phyloP scores from a whole-genome alignment of 2,888 invertebrate genomes.

The Scaptodrosophila latifasciaeformis region DNA sequence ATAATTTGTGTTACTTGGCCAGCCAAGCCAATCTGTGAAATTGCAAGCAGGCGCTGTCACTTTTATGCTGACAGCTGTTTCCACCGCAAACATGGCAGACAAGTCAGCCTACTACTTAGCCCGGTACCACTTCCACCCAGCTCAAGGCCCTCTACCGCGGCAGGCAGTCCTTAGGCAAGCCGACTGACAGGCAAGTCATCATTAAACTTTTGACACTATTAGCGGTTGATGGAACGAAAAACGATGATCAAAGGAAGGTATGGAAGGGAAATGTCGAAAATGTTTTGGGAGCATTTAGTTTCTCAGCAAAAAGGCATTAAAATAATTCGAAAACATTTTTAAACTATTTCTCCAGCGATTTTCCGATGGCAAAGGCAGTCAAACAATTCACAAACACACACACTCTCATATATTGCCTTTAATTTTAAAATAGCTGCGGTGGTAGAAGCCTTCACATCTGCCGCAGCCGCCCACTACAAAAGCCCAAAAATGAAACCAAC shows the following conservation, averaged over 20 bases:
- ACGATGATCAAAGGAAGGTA: too few relatives aligned
- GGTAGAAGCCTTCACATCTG: too few relatives aligned
- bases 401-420: constrained; percentile 3
- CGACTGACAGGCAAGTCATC: constrained; percentile 15
- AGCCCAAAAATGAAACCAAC: too few relatives aligned
- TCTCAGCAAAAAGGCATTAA: constrained; percentile 1
- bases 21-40: too few relatives aligned
- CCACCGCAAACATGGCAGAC: not conserved
- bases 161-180: not conserved
- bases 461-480: too few relatives aligned
- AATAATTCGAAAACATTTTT: constrained; percentile 38
- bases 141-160: not conserved
- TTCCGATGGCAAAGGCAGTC: constrained; percentile 22
- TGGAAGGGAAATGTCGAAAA: too few relatives aligned
- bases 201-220: constrained; percentile 41
- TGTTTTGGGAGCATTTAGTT: too few relatives aligned
- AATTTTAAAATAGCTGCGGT: constrained; percentile 2
- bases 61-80: constrained; percentile 6
- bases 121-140: not conserved
- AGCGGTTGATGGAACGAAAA: constrained; percentile 9
- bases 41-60: constrained; percentile 4
- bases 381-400: constrained; percentile 27
- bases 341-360: constrained; percentile 41
- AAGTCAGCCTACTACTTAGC: not conserved
- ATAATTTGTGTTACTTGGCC: too few relatives aligned